Conservation (phyloP, 2,113 vertebrate species). For the Nothocercus nigrocapillus region DNA sequence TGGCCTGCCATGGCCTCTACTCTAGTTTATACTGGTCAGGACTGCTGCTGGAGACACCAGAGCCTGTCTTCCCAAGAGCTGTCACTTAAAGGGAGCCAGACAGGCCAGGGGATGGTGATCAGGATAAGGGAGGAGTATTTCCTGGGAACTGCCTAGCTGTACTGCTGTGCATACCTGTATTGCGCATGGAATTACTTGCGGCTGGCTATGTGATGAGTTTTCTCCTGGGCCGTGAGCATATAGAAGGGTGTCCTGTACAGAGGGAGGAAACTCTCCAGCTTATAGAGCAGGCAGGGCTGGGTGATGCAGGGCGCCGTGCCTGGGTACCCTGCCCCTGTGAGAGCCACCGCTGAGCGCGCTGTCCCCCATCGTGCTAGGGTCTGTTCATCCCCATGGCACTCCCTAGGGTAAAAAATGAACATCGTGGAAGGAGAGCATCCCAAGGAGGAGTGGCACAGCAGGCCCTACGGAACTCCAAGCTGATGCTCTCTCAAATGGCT, state of each 20-base stretch:
- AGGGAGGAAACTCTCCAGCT: background rate
- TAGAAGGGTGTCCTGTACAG: too few species aligned
- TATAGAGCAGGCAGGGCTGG: background rate
- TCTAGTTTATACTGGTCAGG: background rate
- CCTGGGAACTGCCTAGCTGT: background rate
- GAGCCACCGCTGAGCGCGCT: background rate
- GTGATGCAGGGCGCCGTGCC: background rate
- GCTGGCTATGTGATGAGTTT: background rate
- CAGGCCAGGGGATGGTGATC: background rate
- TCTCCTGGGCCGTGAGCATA: background rate
- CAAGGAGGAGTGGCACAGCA: background rate
- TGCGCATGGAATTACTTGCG: rapidly evolving
- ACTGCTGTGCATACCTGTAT: background rate
- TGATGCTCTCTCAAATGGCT: background rate
- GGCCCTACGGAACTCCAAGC: background rate
- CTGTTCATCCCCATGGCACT: background rate
- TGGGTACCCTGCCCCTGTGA: rapidly evolving
- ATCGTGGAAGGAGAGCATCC: background rate
- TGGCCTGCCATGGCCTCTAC: background rate
- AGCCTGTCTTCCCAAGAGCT: background rate
- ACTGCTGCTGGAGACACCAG: background rate
- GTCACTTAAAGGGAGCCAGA: background rate
- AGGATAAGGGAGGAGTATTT: rapidly evolving
- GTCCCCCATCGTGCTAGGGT: background rate
- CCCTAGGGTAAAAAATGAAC: rapidly evolving